Percentiles rank a stretch among this genome's conserved stretches.
Conservation (phyloP, 2,113 vertebrate species). For the Indicator maculatus region DNA sequence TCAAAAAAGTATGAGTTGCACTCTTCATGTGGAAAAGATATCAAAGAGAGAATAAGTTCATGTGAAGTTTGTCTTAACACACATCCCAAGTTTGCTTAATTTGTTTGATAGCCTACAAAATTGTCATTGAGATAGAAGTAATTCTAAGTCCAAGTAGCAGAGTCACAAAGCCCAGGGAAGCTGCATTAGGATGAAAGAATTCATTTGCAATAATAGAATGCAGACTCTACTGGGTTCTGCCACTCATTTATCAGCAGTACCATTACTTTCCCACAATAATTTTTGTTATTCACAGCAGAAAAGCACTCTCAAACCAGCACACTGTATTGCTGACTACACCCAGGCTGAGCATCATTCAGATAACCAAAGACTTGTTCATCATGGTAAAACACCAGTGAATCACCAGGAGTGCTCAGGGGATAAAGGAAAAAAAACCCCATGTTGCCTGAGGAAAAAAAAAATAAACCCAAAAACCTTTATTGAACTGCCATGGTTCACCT, state of each 20-base stretch:
- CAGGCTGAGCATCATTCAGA: not conserved
- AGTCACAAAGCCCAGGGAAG: not conserved
- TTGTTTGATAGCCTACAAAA: not conserved
- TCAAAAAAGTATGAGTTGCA: not conserved
- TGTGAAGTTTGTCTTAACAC: not conserved
- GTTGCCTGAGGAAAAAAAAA: not conserved
- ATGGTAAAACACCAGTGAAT: not conserved
- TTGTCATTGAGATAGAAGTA: not conserved
- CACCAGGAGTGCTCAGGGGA: not conserved
- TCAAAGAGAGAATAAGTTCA: not conserved
- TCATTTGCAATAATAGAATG: not conserved
- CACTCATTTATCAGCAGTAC: not conserved
- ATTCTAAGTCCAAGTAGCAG: not conserved
- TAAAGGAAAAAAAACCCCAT: not conserved
- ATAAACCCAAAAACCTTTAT: not conserved
- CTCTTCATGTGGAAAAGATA: not conserved
- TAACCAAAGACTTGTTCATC: not conserved
- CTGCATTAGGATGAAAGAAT: not conserved
- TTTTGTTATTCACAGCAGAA: not conserved
- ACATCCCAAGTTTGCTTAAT: not conserved
- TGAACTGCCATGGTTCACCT: not conserved
- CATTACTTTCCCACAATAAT: not conserved
- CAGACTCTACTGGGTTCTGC: not conserved
- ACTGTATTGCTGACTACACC: not conserved
- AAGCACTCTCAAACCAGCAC: not conserved